Percentiles rank a stretch among this genome's conserved stretches.
These are phyloP conservation scores for Heliocidaris erythrogramma DNA, from an alignment of 35 echinoderm and acorn worm species.

Conservation along the genomic window DNA sequence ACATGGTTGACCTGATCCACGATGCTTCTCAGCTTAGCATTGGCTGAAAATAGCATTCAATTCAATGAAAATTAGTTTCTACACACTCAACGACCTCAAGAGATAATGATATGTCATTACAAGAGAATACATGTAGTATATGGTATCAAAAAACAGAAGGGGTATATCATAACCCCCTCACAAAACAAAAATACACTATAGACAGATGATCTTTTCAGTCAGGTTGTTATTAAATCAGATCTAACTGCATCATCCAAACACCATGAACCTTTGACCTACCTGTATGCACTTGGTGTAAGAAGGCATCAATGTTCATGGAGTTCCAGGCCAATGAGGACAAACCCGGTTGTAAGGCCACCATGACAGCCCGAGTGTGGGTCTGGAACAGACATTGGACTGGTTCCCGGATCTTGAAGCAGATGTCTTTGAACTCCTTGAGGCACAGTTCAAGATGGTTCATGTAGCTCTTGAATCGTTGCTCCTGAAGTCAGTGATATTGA, in stretches of 20 bases:
- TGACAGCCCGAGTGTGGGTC: constrained; percentile 72
- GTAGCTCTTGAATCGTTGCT: constrained; percentile 98
- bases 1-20: constrained; percentile 83
- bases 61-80: neutral
- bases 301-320: constrained; percentile 99
- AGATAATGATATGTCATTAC: neutral
- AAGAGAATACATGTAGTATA: neutral
- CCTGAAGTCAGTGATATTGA: constrained; percentile 46
- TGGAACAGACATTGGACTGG: constrained; percentile 81
- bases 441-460: constrained; percentile 90
- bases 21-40: constrained; percentile 70
- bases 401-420: constrained; percentile 59
- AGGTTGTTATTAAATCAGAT: too few species aligned
- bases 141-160: too few species aligned
- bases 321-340: constrained; percentile 91
- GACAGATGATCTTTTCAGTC: too few species aligned
- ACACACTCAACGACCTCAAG: neutral
- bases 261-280: constrained; percentile 51
- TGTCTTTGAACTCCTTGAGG: constrained; percentile 78
- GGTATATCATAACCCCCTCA: too few species aligned
- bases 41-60: constrained; percentile 58
- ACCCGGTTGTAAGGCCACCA: constrained; percentile 84
- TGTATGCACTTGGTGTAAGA: constrained; percentile 92
- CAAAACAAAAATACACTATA: too few species aligned
- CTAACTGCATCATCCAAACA: too few species aligned